Percentiles rank a stretch among this genome's conserved stretches.
phyloP scores from a whole-genome alignment of 2,888 invertebrate species.

The Drosophila neotestacea region DNA sequence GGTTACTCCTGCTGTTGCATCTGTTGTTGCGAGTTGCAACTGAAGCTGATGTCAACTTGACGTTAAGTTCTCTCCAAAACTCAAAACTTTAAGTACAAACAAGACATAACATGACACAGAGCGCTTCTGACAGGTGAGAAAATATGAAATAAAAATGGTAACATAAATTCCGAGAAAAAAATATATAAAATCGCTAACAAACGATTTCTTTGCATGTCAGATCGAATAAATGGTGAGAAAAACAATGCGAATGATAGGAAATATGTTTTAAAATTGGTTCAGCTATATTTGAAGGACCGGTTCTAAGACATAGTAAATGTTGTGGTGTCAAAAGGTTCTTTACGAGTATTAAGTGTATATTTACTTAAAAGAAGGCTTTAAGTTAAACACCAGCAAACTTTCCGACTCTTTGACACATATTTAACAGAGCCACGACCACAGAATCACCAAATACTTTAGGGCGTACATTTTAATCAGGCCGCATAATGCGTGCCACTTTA shows the following conservation, averaged over 20 bases:
- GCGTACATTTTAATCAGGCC: constrained; percentile 71
- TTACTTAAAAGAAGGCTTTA: not conserved
- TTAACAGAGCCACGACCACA: constrained; percentile 20
- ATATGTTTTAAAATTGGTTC: too few relatives aligned
- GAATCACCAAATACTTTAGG: constrained; percentile 43
- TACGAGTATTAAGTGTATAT: not conserved
- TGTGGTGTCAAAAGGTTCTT: not conserved
- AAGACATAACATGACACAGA: constrained; percentile 31
- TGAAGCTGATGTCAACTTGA: constrained; percentile 55
- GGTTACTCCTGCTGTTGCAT: constrained; percentile 3
- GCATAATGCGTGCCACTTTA: constrained; percentile 51
- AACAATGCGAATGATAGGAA: constrained; percentile 2
- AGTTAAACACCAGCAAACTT: not conserved
- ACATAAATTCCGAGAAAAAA: not conserved
- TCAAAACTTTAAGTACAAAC: constrained; percentile 23
- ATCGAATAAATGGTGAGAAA: not conserved
- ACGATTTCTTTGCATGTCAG: constrained; percentile 6
- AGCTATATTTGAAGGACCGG: too few relatives aligned
- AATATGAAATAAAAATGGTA: constrained; percentile 11
- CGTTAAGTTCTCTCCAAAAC: constrained; percentile 51
- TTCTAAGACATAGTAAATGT: too few relatives aligned
- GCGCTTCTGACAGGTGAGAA: constrained; percentile 34
- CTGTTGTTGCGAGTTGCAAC: constrained; percentile 29
- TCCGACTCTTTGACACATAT: constrained; percentile 6
- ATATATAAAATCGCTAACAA: not conserved